Percentiles rank a stretch among this genome's conserved stretches.
Evolutionary conservation across 2,888 invertebrate genomes (phyloP).

Genomic region (Pomacea canaliculata): DNA sequence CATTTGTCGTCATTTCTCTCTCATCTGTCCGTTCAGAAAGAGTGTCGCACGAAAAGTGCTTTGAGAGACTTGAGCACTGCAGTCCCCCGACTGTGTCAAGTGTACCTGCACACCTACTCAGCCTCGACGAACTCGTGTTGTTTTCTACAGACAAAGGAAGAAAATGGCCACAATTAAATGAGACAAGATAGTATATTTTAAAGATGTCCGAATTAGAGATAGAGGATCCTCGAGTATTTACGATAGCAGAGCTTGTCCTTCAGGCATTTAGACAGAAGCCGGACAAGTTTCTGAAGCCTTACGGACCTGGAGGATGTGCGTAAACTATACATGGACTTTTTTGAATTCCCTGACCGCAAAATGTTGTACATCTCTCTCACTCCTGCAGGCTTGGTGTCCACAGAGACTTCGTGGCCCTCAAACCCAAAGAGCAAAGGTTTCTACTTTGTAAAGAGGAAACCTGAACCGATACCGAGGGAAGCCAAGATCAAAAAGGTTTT

Average conservation of each 20-base stretch:
- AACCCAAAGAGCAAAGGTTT: conserved; percentile 74
- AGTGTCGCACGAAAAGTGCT: no score
- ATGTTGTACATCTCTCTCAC: conserved; percentile 55
- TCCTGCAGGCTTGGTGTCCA: conserved; percentile 74
- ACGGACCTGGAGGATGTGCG: conserved; percentile 66
- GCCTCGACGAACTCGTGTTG: no score
- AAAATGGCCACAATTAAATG: no score
- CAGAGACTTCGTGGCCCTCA: conserved; percentile 86
- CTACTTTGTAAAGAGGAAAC: conserved; percentile 87
- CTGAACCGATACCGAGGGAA: conserved; percentile 76
- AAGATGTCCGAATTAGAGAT: conserved; percentile 64
- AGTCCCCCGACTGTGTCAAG: no score
- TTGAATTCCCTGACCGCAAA: conserved; percentile 63
- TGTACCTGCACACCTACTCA: no score
- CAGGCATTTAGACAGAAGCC: conserved; percentile 85
- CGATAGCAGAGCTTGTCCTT: conserved; percentile 80
- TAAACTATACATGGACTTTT: conserved; percentile 64
- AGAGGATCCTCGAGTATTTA: conserved; percentile 82
- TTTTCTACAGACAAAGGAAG: no score
- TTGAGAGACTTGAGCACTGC: no score
- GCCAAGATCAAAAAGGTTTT: conserved; percentile 76
- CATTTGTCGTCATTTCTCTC: no score
- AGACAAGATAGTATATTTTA: no score
- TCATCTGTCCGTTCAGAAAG: no score
- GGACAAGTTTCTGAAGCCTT: conserved; percentile 91